A percentile compares a stretch with the other conserved stretches of the same genome.
These are phyloP conservation scores for Ophion obscuratus DNA, from an alignment of 2,888 invertebrate species.

Conservation along the genomic window DNA sequence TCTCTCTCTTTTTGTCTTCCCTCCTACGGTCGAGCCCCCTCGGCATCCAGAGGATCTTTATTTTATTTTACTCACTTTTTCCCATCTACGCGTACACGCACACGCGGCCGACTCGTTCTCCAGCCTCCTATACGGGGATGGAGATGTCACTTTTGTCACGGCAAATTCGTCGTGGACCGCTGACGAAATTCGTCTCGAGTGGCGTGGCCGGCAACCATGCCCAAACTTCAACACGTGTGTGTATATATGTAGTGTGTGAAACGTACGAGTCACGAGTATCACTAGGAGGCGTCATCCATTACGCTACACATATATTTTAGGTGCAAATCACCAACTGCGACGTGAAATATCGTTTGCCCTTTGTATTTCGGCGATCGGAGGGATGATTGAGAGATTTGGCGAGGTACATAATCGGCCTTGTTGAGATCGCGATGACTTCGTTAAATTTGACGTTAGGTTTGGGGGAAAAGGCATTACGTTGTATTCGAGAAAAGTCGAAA, in stretches of 20 bases:
- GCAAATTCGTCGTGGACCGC: conserved; percentile 80
- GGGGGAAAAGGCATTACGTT: neutral
- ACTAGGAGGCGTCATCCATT: conserved; percentile 48
- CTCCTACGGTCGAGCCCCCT: conserved; percentile 24
- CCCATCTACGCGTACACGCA: conserved; percentile 42
- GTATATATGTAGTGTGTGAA: conserved; percentile 3
- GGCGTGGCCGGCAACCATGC: conserved; percentile 57
- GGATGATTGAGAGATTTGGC: conserved; percentile 50
- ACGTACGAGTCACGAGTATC: conserved; percentile 30
- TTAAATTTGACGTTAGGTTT: conserved; percentile 1
- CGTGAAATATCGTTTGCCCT: conserved; percentile 58
- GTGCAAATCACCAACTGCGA: conserved; percentile 54
- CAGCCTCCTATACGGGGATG: conserved; percentile 75
- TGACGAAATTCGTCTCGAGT: conserved; percentile 75
- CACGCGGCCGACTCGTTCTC: conserved; percentile 47
- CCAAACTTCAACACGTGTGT: conserved; percentile 21
- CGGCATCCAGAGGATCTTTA: conserved; percentile 49
- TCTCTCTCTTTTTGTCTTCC: too few species aligned
- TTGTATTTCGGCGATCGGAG: conserved; percentile 45
- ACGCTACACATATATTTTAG: conserved; percentile 49
- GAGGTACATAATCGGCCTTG: conserved; percentile 34
- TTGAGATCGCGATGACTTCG: conserved; percentile 23
- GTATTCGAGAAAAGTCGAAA: too few species aligned
- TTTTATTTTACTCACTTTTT: conserved; percentile 58
- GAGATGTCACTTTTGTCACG: conserved; percentile 81